Percentiles rank a stretch among this genome's conserved stretches.
Evolutionary conservation across 2,888 invertebrate genomes (phyloP).

Genomic region (Phortica okadai): DNA sequence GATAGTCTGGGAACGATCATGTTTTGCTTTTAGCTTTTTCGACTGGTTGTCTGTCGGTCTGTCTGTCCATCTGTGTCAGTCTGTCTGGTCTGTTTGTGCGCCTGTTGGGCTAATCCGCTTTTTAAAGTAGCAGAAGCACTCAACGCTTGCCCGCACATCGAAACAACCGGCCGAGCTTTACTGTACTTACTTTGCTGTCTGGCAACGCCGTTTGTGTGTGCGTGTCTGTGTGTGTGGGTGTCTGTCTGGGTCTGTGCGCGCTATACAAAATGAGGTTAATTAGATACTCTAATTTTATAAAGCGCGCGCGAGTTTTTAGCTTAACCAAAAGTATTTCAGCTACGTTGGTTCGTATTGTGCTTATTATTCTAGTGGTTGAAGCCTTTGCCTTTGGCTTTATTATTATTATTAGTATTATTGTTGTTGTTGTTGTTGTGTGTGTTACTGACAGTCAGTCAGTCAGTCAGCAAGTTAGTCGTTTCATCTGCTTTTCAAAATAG

Average conservation of each 20-base stretch:
- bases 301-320: background rate
- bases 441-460: background rate
- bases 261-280: slow-evolving; percentile 23
- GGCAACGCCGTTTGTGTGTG: background rate
- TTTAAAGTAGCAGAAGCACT: background rate
- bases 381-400: background rate
- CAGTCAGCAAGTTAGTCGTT: background rate
- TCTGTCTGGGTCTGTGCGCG: background rate
- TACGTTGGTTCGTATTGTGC: slow-evolving; percentile 13
- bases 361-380: background rate
- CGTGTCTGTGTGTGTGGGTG: background rate
- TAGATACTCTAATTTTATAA: slow-evolving; percentile 29
- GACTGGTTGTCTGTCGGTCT: background rate
- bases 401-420: background rate
- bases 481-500: slow-evolving; percentile 8
- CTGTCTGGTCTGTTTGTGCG: background rate
- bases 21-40: background rate
- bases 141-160: background rate
- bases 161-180: too few species aligned
- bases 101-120: background rate
- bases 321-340: slow-evolving; percentile 18
- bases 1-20: background rate
- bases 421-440: background rate
- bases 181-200: background rate
- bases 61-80: background rate